Base-by-base conservation (phyloP, 2,797 vertebrate genomes). In the Tadarida brasiliensis region DNA sequence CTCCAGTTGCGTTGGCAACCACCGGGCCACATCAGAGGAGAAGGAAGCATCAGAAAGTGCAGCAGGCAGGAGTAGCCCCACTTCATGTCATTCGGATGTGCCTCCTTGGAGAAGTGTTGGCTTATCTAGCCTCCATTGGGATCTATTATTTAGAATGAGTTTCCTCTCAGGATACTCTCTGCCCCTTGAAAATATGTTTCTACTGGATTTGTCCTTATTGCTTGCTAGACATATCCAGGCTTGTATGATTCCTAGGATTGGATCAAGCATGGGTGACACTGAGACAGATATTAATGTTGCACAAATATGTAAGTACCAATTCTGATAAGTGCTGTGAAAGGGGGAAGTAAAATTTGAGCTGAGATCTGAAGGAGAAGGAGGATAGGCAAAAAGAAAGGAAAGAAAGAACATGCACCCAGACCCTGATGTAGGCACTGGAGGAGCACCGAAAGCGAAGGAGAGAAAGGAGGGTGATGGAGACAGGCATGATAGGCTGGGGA, bases 81-180 rank as follows among this genome's bases (percentile, higher is more conserved):
- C 11, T 84, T n/a, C 35, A 17, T 24, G 15, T 17, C 59, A 81
- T 15, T 90, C 39, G 80, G 51, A 74, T 73, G 28, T 39, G 14
- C 33, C 30, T 81, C 51, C 56, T 35, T 30, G 68, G n/a, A 59
- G 56, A 90, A 44, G 11, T 1, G 3, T 30, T 76, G 9, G 14
- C 20, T 44, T 44, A 63, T 16, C 44, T 19, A 5, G 19, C 1
- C 16, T 83, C 59, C 49, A 76, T 0, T 26, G 19, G 14, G 49
- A 76, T 71, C 39, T 61, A 28, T 82, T 73, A 78, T 76, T 82
- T 74, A 81, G 30, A 91, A 86, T 22, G 54, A 87, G 26, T 87
- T 59, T 84, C 91, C 84, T 77, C 30, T 65, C 77, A 84, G 56
- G 20, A 83, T 61, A 57, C 17, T 63, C 65, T 90, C n/a, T 80